Percentiles rank a stretch among this genome's conserved stretches.
These are phyloP conservation scores for Rhynchonycteris naso DNA, from an alignment of 2,797 vertebrate species.

Conservation along the genomic window DNA sequence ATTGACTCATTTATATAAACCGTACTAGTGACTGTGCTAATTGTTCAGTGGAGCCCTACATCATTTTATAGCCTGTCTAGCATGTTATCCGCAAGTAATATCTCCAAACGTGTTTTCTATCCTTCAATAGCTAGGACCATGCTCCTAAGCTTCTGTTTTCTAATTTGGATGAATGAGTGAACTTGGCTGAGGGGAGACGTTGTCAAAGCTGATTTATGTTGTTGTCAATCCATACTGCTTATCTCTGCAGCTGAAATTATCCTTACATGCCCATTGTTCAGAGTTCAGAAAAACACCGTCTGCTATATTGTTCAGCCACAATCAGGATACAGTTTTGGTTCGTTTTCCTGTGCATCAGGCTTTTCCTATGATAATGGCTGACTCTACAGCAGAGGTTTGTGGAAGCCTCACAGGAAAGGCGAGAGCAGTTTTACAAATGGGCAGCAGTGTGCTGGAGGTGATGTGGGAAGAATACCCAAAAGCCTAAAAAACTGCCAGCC, in stretches of 20 bases:
- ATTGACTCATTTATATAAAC: constrained; percentile 20
- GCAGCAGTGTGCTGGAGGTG: neutral
- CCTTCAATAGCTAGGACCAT: constrained; percentile 39
- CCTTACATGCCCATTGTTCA: constrained; percentile 72
- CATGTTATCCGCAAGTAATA: constrained; percentile 60
- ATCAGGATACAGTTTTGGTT: constrained; percentile 22
- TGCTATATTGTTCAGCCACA: constrained; percentile 31
- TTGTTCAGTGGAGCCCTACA: constrained; percentile 40
- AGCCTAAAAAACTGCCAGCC: neutral
- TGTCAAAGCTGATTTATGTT: constrained; percentile 78
- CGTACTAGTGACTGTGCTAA: constrained; percentile 48
- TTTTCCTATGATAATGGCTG: constrained; percentile 20
- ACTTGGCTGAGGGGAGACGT: constrained; percentile 68
- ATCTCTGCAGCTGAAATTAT: constrained; percentile 70
- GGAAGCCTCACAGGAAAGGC: neutral
- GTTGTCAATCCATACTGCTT: constrained; percentile 70
- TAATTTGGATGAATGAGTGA: constrained; percentile 76
- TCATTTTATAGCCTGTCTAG: constrained; percentile 54
- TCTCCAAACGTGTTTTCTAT: constrained; percentile 65
- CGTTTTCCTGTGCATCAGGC: constrained; percentile 7
- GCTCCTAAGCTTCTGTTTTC: constrained; percentile 68
- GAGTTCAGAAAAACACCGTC: constrained; percentile 71
- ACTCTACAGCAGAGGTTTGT: neutral
- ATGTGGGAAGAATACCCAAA: neutral
- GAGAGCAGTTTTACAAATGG: constrained; percentile 26